Evolutionary conservation across 2,113 vertebrate genomes (phyloP), one percentile per base, ranked within the genome.

Genomic region (Hystrix brachyura): DNA sequence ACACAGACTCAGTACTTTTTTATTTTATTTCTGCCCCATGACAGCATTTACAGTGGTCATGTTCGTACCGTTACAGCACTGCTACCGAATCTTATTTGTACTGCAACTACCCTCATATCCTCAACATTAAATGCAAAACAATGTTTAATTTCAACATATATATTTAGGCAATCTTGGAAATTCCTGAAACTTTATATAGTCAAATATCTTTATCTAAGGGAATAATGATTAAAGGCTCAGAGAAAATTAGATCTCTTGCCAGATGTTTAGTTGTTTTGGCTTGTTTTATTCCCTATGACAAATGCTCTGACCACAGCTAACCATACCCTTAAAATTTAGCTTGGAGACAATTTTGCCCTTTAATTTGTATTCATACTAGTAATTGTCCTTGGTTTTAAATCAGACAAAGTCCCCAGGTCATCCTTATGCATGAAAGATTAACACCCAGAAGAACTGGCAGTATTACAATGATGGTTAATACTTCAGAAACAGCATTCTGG

Each of bases 251-350:
- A 57, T 38, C 48, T 90, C 32, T 21, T 69, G 76, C 72, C 71
- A 91, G 94, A 92, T 71, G 53, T 38, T 94, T 64, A 84, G 18
- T 76, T 83, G 69, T 82, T 85, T 95, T 89, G 72, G 46, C 69
- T 89, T 82, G 53, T 51, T 97, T 89, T 57, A 86, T 43, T 38
- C 59, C 6, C 69, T 89, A 72, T 5, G 62, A 91, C 13, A 94
- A 85, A 89, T 62, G 48, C 34, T 79, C 76, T 91, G 23, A 43
- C 91, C 71, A 59, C 12, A 59, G 71, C 43, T 65, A 55, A 65
- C 69, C 93, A 74, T 29, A 57, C 8, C 11, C 21, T 92, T 93
- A 67, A 89, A 78, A 82, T 29, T 51, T 43, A 92, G 86, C 55
- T 46, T 55, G 2, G 72, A 60, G 60, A 87, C 7, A 82, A 79